A percentile compares a stretch with the other conserved stretches of the same genome.
Evolutionary conservation across 2,888 invertebrate species (phyloP).

Genomic region (Brachypalpus laphriformis): DNA sequence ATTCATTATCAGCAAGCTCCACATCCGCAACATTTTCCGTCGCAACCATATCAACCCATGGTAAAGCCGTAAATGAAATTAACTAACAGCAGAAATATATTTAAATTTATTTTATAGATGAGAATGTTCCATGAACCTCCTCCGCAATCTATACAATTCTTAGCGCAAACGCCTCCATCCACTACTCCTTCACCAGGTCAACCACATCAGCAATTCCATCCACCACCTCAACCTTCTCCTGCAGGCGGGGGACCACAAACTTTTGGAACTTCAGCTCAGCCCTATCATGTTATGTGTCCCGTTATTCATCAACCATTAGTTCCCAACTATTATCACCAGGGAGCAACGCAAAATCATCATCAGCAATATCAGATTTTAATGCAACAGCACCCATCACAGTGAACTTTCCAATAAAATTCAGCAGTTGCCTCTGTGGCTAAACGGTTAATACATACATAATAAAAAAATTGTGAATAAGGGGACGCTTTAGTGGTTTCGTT

Average conservation of each 20-base stretch:
- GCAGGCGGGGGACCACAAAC: conserved; percentile 84
- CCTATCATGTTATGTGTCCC: conserved; percentile 86
- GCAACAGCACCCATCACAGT: conserved; percentile 82
- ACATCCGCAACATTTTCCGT: conserved; percentile 84
- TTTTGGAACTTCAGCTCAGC: conserved; percentile 81
- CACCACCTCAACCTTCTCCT: conserved; percentile 85
- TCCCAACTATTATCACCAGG: conserved; percentile 80
- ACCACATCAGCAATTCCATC: conserved; percentile 85
- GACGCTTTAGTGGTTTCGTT: conserved; percentile 36
- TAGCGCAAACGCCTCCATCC: conserved; percentile 84
- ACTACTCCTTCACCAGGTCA: conserved; percentile 85
- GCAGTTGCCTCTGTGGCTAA: conserved; percentile 26
- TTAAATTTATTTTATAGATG: conserved; percentile 81
- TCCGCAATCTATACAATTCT: conserved; percentile 84
- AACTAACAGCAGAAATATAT: background rate
- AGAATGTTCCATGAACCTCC: conserved; percentile 88
- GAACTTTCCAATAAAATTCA: conserved; percentile 65
- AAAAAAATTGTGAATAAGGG: conserved; percentile 56
- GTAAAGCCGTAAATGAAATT: conserved; percentile 81
- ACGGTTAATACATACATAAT: conserved; percentile 32
- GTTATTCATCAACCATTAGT: conserved; percentile 82
- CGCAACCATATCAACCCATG: conserved; percentile 83
- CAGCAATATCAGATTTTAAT: conserved; percentile 82
- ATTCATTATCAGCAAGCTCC: conserved; percentile 86
- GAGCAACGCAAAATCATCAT: conserved; percentile 81